Base-by-base conservation (phyloP, 2,113 vertebrate genomes). In the Datnioides undecimradiatus region DNA sequence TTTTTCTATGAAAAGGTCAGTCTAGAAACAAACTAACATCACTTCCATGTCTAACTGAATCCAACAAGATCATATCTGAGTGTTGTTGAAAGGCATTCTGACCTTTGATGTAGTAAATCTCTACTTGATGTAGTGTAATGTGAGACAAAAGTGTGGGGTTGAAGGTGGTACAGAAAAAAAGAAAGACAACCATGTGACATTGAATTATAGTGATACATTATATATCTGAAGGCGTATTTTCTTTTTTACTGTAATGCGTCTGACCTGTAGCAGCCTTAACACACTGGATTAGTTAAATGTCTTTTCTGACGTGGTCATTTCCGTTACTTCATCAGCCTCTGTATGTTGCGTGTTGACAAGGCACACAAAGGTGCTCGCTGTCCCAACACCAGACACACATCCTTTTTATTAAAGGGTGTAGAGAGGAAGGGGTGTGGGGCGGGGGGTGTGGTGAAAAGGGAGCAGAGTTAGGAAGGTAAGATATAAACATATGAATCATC, bases 401-500 rank as follows among this genome's bases (percentile, higher is more conserved):
- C 65, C 45, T 79, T 69, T 80, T 80, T 76, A 83, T 89, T 73
- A 76, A 89, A 86, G 64, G 62, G 76, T 87, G 87, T 38, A 73
- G 77, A 91, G 73, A 90, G 90, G 91, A 86, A 93, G 4, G 46
- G 45, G 59, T 43, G 73, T 3, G 55, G 33, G 43, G 34, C 27
- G 25, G 48, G 57, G 25, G 23, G 33, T 64, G 34, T 85, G 79
- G 72, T 82, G 73, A 78, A 82, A 77, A 80, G 74, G 79, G 87
- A 91, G 79, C 76, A 54, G 63, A 58, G 67, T 65, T 78, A 75
- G 90, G 91, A 88, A 89, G 87, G 85, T 90, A 64, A 49, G 77
- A 88, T 58, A 86, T 86, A 90, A 89, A 92, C 87, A 89, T 57
- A 80, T 86, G 87, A 93, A 84, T 92, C 93, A 89, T 91, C 87